Percentiles rank a stretch among this genome's conserved stretches.
Evolutionary conservation across 2,888 invertebrate species (phyloP).

Genomic region (Minunthozetes semirufus): DNA sequence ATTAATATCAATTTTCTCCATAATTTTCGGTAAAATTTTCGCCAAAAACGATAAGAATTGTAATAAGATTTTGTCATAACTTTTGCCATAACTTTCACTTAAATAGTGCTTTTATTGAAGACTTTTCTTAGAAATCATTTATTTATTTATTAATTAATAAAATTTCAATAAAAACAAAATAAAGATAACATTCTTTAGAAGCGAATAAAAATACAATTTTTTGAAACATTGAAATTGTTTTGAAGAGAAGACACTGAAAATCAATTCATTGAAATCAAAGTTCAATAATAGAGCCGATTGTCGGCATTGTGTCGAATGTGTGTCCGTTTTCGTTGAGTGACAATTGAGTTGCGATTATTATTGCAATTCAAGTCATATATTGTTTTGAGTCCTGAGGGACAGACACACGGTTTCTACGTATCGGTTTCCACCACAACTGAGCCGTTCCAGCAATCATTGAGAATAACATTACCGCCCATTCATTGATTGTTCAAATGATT

Average conservation of each 20-base stretch:
- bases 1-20: slow-evolving; percentile 18
- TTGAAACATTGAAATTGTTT: too few relatives aligned
- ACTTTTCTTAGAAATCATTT: not conserved
- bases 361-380: slow-evolving; percentile 19
- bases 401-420: not conserved
- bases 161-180: not conserved
- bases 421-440: slow-evolving; percentile 20
- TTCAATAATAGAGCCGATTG: too few relatives aligned
- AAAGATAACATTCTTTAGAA: too few relatives aligned
- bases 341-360: not conserved
- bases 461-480: slow-evolving; percentile 9
- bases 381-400: slow-evolving; percentile 15
- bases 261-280: too few relatives aligned
- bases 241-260: too few relatives aligned
- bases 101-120: not conserved
- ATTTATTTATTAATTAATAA: not conserved
- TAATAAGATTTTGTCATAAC: not conserved
- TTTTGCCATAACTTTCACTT: not conserved
- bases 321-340: not conserved
- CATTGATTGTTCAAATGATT: slow-evolving; percentile 18
- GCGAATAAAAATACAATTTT: too few relatives aligned
- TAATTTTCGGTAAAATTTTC: slow-evolving; percentile 19
- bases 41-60: not conserved
- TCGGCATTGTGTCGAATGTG: not conserved
- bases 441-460: not conserved